Base-by-base conservation (phyloP, 2,797 vertebrate species). In the Lithobates pipiens region DNA sequence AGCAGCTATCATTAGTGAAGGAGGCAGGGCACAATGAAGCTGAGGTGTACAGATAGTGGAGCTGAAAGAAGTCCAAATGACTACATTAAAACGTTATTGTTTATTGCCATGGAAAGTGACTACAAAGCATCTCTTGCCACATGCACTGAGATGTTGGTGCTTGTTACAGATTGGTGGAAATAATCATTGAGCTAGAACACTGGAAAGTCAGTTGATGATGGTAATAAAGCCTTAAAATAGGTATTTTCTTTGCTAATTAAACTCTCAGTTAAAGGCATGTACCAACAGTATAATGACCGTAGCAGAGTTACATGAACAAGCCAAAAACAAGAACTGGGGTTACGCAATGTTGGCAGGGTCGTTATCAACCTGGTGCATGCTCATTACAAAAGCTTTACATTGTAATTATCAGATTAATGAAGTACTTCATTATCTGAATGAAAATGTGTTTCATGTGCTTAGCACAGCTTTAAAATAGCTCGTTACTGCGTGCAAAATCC, bases 351-450 rank as follows among this genome's bases (percentile, higher is more conserved):
- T 85, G 61, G 57, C 61, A 57, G 34, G 70, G 71, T 74, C 69
- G 83, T 86, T 86, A 83, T 74, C 80, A 86, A 83, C 76, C 76
- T 83, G 80, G 68, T 83, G 69, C 61, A 54, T 57, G 29, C 69
- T 83, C 85, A 74, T 83, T 86, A 86, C 57, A 73, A 83, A 83
- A 44, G 29, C 76, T 79, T 78, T 75, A 78, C 57, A 77, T 78
- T 79, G 85, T 78, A 79, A 86, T 86, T 78, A 86, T 83, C 69
- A 79, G 80, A 78, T 86, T 86, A 86, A 83, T 83, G 80, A 86
- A 79, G 57, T 78, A 68, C 75, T 69, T 67, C 70, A 68, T 73
- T 77, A 86, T 78, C 39, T 72, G 68, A 86, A 77, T 36, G 42
- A 36, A 54, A 83, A 77, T 67, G 42, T 73, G 36, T 82, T 86